Percentiles rank a stretch among this genome's conserved stretches.
Conservation (phyloP, 2,797 vertebrate species). For the Gallinago stenura region DNA sequence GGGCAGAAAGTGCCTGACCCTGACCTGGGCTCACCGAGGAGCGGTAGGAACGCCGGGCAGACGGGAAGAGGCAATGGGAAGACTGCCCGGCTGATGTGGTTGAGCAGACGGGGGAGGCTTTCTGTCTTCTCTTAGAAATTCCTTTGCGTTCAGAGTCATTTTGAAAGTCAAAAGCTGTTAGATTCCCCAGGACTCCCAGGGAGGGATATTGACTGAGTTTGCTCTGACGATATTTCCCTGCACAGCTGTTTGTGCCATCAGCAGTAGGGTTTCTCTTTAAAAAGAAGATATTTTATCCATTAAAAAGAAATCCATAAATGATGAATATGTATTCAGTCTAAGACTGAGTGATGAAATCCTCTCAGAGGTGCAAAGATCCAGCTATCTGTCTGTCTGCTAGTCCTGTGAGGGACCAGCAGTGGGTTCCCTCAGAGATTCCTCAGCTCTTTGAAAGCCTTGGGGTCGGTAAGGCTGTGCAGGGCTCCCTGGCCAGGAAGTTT, state of each 20-base stretch:
- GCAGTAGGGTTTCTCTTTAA: constrained; percentile 13
- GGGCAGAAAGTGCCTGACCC: background rate
- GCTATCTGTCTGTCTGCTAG: background rate
- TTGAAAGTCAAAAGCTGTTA: constrained; percentile 56
- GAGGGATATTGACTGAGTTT: constrained; percentile 26
- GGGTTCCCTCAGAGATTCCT: background rate
- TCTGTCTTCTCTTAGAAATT: constrained; percentile 55
- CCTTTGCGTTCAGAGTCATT: background rate
- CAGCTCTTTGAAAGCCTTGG: background rate
- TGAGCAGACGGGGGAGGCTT: constrained; percentile 26
- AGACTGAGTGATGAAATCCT: constrained; percentile 51
- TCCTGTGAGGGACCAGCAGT: background rate
- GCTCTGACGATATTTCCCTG: constrained; percentile 25
- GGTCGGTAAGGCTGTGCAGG: background rate
- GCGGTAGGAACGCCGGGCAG: background rate
- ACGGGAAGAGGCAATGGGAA: background rate
- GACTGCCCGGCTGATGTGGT: background rate
- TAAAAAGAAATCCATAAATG: constrained; percentile 57
- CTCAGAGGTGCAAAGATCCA: constrained; percentile 17
- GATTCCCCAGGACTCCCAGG: constrained; percentile 20
- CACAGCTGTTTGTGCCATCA: constrained; percentile 73
- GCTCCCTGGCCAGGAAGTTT: background rate
- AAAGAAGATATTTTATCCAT: constrained; percentile 60
- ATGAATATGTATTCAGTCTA: constrained; percentile 36
- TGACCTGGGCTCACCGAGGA: background rate